phyloP scores from a whole-genome alignment of 2,797 vertebrate species.

The Adrianichthys oophorus region DNA sequence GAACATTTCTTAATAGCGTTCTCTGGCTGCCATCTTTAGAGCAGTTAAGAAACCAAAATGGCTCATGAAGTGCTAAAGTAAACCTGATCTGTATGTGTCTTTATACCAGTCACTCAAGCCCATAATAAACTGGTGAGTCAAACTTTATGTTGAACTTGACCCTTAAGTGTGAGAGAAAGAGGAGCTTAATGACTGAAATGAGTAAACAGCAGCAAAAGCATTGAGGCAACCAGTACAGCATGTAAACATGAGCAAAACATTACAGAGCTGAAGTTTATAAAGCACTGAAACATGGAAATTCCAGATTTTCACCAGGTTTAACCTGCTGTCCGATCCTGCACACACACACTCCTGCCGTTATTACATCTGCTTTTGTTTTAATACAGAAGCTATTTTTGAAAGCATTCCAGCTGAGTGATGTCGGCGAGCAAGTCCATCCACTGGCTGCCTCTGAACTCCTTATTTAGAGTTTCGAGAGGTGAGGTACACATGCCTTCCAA shows the following conservation, averaged over 20 bases:
- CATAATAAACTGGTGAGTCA: slow-evolving; percentile 27
- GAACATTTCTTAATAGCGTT: slow-evolving; percentile 11
- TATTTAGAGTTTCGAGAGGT: slow-evolving; percentile 79
- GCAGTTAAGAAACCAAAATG: slow-evolving; percentile 10
- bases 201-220: slow-evolving; percentile 46
- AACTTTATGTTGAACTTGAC: slow-evolving; percentile 47
- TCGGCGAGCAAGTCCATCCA: slow-evolving; percentile 68
- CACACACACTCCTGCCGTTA: slow-evolving; percentile 27
- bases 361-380: slow-evolving; percentile 78
- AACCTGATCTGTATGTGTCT: slow-evolving; percentile 8
- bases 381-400: slow-evolving; percentile 83
- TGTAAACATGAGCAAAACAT: slow-evolving; percentile 6
- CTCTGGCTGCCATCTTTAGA: slow-evolving; percentile 22
- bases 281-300: no score
- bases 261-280: no score
- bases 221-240: not conserved
- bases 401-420: slow-evolving; percentile 83
- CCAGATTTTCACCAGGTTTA: not conserved
- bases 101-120: slow-evolving; percentile 12
- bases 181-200: slow-evolving; percentile 35
- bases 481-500: slow-evolving; percentile 70
- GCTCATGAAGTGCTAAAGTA: slow-evolving; percentile 12
- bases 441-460: slow-evolving; percentile 72
- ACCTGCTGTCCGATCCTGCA: slow-evolving; percentile 26
- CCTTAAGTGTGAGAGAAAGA: slow-evolving; percentile 8